A percentile compares a stretch with the other conserved stretches of the same genome.
These are phyloP conservation scores for Tuta absoluta DNA, from an alignment of 2,888 invertebrate genomes.

Conservation along the genomic window DNA sequence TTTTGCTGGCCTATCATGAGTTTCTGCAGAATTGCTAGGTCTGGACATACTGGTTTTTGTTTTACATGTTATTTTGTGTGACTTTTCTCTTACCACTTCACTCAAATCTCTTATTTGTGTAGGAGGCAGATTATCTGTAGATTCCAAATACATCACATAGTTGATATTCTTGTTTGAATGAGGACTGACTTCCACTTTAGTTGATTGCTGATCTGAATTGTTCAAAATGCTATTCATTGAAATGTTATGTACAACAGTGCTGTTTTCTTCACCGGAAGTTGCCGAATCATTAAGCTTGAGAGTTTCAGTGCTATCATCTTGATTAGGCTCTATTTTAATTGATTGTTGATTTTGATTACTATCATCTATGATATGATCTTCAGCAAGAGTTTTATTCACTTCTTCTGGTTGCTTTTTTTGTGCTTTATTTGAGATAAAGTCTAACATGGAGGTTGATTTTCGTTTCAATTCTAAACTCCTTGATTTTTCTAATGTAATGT, in stretches of 20 bases:
- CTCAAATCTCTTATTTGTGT: slow-evolving; percentile 67
- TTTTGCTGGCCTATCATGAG: slow-evolving; percentile 42
- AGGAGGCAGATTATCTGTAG: slow-evolving; percentile 57
- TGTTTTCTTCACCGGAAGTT: slow-evolving; percentile 26
- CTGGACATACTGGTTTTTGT: slow-evolving; percentile 46
- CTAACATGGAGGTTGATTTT: slow-evolving; percentile 66
- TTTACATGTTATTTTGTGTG: slow-evolving; percentile 60
- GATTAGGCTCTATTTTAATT: slow-evolving; percentile 35
- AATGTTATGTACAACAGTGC: neutral
- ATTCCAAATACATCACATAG: slow-evolving; percentile 63
- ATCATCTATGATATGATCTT: slow-evolving; percentile 22
- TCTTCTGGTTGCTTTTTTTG: slow-evolving; percentile 43
- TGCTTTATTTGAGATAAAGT: slow-evolving; percentile 58
- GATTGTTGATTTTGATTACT: slow-evolving; percentile 28
- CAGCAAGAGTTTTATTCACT: slow-evolving; percentile 41
- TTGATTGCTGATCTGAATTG: slow-evolving; percentile 1
- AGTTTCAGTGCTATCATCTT: slow-evolving; percentile 34
- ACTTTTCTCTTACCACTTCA: slow-evolving; percentile 59
- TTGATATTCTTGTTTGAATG: slow-evolving; percentile 32
- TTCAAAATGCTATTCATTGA: slow-evolving; percentile 28
- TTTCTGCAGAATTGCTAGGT: slow-evolving; percentile 34
- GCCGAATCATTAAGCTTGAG: neutral
- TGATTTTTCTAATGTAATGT: slow-evolving; percentile 31
- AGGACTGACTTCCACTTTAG: slow-evolving; percentile 12
- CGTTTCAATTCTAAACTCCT: slow-evolving; percentile 63